Evolutionary conservation across 2,797 vertebrate species (phyloP).

Genomic region (Diplodus sargus): DNA sequence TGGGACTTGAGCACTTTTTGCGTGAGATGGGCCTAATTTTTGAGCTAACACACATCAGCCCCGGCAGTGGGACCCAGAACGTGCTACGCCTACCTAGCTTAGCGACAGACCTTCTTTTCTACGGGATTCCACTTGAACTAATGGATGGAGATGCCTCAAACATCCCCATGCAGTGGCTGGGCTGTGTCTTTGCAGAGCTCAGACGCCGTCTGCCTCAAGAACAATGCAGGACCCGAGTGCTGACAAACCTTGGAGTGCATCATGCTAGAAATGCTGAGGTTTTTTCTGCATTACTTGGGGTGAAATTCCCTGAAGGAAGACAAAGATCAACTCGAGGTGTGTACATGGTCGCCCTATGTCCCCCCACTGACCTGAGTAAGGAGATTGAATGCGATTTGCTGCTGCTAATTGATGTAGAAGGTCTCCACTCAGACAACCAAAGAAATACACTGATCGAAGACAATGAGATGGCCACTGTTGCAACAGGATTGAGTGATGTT

Average conservation of each 20-base stretch:
- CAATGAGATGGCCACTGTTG: conserved; percentile 81
- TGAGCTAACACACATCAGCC: conserved; percentile 80
- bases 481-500: conserved; percentile 80
- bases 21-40: conserved; percentile 89
- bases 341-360: conserved; percentile 70
- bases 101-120: conserved; percentile 84
- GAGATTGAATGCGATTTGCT: conserved; percentile 82
- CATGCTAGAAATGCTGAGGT: conserved; percentile 75
- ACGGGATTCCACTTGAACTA: conserved; percentile 87
- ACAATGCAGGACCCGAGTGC: conserved; percentile 76
- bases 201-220: conserved; percentile 79
- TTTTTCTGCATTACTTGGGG: conserved; percentile 79
- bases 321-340: conserved; percentile 71
- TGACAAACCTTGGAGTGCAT: conserved; percentile 80
- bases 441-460: conserved; percentile 56
- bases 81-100: conserved; percentile 83
- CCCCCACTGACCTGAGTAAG: conserved; percentile 76
- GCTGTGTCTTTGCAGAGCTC: conserved; percentile 83
- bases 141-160: conserved; percentile 87
- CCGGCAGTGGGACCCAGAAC: conserved; percentile 68
- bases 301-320: conserved; percentile 81
- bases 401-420: conserved; percentile 79
- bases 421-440: conserved; percentile 65
- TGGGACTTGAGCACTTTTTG: conserved; percentile 88
- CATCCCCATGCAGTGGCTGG: conserved; percentile 84